Evolutionary conservation across 2,888 invertebrate genomes (phyloP).

Genomic region (Schizotus pectinicornis): DNA sequence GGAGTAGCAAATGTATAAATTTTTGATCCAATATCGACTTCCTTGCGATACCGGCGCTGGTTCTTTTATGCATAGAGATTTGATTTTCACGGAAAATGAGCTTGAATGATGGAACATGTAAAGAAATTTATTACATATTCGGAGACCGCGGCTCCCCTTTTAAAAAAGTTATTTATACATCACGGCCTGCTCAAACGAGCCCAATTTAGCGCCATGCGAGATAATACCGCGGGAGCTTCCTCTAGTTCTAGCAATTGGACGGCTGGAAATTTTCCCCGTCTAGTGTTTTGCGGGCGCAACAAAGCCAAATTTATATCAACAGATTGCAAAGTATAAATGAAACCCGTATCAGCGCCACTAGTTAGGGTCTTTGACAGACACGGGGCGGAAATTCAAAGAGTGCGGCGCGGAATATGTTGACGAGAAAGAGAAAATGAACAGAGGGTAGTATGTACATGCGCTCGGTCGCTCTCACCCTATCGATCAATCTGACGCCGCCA

Average conservation of each 20-base stretch:
- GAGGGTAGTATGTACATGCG: slow-evolving; percentile 26
- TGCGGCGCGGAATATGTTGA: slow-evolving; percentile 22
- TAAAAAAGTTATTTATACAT: too few species aligned
- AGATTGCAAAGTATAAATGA: slow-evolving; percentile 14
- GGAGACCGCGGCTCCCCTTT: slow-evolving; percentile 2
- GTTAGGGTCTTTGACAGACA: slow-evolving; percentile 22
- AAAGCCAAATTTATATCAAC: too few species aligned
- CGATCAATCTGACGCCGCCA: slow-evolving; percentile 22
- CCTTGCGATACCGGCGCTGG: neutral
- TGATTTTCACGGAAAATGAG: slow-evolving; percentile 3
- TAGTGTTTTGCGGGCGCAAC: too few species aligned
- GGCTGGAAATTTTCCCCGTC: too few species aligned
- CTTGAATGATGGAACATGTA: neutral
- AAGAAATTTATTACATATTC: slow-evolving; percentile 1
- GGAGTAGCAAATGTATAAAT: neutral
- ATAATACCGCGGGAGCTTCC: too few species aligned
- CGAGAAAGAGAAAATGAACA: slow-evolving; percentile 25
- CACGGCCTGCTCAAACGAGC: too few species aligned
- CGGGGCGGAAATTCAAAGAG: slow-evolving; percentile 25
- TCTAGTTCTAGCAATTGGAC: too few species aligned
- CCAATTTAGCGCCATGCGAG: too few species aligned
- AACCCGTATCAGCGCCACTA: slow-evolving; percentile 1
- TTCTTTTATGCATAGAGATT: neutral
- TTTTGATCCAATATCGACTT: slow-evolving; percentile 4
- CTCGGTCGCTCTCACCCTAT: slow-evolving; percentile 10